Evolutionary conservation across 1,140 invertebrate genomes (phyloP).

Genomic region (Ceratina australensis): DNA sequence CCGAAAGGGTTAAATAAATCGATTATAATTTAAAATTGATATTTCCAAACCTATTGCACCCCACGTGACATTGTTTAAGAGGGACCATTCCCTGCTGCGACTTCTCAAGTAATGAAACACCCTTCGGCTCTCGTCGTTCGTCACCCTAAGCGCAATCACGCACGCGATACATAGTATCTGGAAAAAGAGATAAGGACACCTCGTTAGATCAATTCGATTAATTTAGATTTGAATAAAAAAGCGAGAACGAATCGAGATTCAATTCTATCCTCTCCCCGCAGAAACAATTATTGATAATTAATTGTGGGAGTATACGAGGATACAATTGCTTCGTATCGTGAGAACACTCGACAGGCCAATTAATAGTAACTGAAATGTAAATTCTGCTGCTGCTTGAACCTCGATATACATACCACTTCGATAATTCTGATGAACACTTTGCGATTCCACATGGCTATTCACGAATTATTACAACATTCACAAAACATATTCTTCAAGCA

Average conservation of each 20-base stretch:
- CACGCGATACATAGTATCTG: conserved; percentile 85
- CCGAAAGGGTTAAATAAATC: no score
- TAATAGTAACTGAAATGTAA: background rate
- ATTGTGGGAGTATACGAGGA: conserved; percentile 2
- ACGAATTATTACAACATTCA: background rate
- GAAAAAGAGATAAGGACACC: conserved; percentile 41
- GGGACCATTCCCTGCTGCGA: conserved; percentile 87
- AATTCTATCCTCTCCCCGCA: background rate
- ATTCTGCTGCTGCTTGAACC: background rate
- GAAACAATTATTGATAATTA: conserved; percentile 17
- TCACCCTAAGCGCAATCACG: conserved; percentile 84
- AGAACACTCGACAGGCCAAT: background rate
- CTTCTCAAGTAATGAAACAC: conserved; percentile 85
- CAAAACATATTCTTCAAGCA: background rate
- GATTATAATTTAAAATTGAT: background rate
- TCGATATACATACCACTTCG: conserved; percentile 78
- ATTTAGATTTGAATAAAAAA: background rate
- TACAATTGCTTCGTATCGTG: background rate
- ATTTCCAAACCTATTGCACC: conserved; percentile 82
- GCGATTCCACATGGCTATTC: conserved; percentile 74
- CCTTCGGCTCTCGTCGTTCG: conserved; percentile 85
- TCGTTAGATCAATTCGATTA: background rate
- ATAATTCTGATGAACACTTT: conserved; percentile 79
- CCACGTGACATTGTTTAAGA: conserved; percentile 86
- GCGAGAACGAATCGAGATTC: background rate